Evolutionary conservation across 2,113 vertebrate species (phyloP).

Genomic region (Pseudonaja textilis): DNA sequence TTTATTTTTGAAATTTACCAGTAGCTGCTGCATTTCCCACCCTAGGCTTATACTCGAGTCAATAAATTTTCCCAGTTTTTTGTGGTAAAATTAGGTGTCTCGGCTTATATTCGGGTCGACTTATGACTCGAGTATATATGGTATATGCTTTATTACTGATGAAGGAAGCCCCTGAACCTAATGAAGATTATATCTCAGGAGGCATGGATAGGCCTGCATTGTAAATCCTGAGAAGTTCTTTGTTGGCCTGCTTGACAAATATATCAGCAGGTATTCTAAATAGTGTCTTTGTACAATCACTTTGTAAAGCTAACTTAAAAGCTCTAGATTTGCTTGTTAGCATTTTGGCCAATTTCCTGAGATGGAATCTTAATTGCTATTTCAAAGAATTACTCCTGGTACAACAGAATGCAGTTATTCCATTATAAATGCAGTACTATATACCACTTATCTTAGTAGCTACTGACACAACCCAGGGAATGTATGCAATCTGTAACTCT

Average conservation of each 20-base stretch:
- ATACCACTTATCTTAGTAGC: not conserved
- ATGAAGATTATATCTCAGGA: not conserved
- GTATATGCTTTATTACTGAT: not conserved
- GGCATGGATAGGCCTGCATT: not conserved
- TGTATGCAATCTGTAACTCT: not conserved
- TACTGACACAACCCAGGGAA: slow-evolving; percentile 4
- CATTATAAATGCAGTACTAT: not conserved
- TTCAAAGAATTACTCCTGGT: not conserved
- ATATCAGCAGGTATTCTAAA: not conserved
- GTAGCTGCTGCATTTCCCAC: too few relatives aligned
- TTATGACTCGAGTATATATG: too few relatives aligned
- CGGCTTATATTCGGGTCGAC: too few relatives aligned
- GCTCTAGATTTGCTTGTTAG: not conserved
- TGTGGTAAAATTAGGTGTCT: too few relatives aligned
- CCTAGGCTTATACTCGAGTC: too few relatives aligned
- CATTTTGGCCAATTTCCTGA: not conserved
- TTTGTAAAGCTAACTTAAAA: not conserved
- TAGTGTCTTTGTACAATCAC: not conserved
- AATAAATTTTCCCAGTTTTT: too few relatives aligned
- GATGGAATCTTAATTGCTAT: not conserved
- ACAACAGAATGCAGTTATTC: not conserved
- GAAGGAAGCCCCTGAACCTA: not conserved
- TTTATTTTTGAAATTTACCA: too few relatives aligned
- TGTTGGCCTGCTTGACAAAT: not conserved
- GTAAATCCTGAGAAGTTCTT: not conserved